phyloP scores from a whole-genome alignment of 2,797 vertebrate genomes.

The Salmo trutta region DNA sequence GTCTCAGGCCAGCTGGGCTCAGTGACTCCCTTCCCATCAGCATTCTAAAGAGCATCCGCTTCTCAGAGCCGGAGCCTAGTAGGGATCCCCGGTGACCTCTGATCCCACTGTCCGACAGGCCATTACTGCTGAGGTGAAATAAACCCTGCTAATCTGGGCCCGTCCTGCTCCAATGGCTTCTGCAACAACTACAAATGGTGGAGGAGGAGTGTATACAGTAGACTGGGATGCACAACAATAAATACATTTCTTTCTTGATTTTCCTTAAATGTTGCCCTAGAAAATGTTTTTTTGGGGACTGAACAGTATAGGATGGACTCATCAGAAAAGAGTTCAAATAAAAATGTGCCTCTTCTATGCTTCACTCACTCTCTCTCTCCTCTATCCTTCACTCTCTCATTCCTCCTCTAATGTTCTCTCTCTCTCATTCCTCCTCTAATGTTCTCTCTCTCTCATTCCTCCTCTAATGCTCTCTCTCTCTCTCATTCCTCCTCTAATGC shows the following conservation, averaged over 20 bases:
- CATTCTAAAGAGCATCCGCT: constrained; percentile 29
- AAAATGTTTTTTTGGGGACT: neutral
- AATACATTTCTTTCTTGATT: neutral
- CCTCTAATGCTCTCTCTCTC: no score
- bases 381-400: no score
- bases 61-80: constrained; percentile 10
- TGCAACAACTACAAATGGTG: constrained; percentile 44
- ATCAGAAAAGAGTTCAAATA: no score
- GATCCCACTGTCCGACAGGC: constrained; percentile 56
- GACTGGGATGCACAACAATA: constrained; percentile 16
- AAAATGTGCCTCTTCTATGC: constrained; percentile 10
- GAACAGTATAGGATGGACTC: neutral
- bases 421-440: no score
- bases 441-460: no score
- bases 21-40: constrained; percentile 33
- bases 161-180: constrained; percentile 40
- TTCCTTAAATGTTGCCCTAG: neutral
- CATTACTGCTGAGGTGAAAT: constrained; percentile 57
- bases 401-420: no score
- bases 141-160: constrained; percentile 57
- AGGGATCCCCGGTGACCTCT: constrained; percentile 55
- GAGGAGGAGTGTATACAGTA: constrained; percentile 32
- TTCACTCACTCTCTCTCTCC: no score
- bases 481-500: no score
- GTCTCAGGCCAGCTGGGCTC: constrained; percentile 37